Evolutionary conservation across 2,797 vertebrate species (phyloP).

Genomic region (Xiphophorus birchmanni): DNA sequence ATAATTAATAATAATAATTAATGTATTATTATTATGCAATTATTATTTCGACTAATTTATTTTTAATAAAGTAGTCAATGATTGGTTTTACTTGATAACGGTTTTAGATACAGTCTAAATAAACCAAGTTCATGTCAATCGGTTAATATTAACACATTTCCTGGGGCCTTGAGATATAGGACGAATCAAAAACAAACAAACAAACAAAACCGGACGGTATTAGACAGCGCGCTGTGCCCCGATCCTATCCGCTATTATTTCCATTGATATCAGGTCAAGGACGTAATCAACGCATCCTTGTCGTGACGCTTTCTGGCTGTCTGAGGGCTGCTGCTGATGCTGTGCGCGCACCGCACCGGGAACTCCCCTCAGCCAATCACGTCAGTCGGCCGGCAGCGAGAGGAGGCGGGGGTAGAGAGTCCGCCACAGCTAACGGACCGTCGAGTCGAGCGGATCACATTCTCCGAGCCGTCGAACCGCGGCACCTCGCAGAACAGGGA

Average conservation of each 20-base stretch:
- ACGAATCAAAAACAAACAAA: conserved; percentile 5
- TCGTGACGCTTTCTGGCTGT: conserved; percentile 32
- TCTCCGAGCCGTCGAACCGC: conserved; percentile 55
- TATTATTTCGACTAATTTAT: not conserved
- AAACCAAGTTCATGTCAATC: not conserved
- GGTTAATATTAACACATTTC: not conserved
- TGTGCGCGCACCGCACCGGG: conserved; percentile 53
- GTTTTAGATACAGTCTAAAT: not conserved
- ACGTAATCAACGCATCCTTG: conserved; percentile 53
- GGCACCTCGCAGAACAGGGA: conserved; percentile 49
- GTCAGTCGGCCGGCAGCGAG: conserved; percentile 12
- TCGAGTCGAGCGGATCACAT: conserved; percentile 49
- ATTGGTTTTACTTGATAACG: not conserved
- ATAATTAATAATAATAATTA: no score
- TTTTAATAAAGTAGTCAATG: not conserved
- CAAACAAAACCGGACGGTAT: no score
- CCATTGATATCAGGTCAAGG: conserved; percentile 61
- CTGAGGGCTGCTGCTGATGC: conserved; percentile 64
- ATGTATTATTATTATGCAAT: no score
- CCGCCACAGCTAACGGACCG: conserved; percentile 46
- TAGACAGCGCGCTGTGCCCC: not conserved
- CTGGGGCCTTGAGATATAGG: not conserved
- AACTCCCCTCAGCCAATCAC: conserved; percentile 69
- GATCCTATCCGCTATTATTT: conserved; percentile 20
- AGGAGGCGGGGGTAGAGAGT: conserved; percentile 30